Evolutionary conservation across 2,113 vertebrate genomes (phyloP), one percentile per base, ranked within the genome.

Genomic region (Anoplopoma fimbria): DNA sequence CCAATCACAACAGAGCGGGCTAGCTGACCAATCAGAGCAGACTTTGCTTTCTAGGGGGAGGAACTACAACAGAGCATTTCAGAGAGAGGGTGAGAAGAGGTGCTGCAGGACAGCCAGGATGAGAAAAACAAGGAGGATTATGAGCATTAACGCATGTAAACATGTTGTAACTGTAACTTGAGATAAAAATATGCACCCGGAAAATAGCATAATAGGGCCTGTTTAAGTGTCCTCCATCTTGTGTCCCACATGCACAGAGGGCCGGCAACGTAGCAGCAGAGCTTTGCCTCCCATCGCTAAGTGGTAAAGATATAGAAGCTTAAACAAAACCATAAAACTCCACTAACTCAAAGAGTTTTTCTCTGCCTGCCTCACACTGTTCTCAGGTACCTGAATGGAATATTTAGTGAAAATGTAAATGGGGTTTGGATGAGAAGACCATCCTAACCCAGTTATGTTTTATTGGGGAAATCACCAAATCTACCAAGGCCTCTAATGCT

Each of bases 381-480:
- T 82, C 82, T 61, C 7, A 1, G 42, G 25, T 69, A 75, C 63
- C 86, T 81, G 79, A 78, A 82, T 84, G 74, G 63, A 86, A 91
- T 81, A 84, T 88, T 90, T 60, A 86, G 71, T 68, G 40, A 15
- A 81, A 86, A 82, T 82, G 75, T 75, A 88, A 90, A 89, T 69
- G 57, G 1, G 67, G 34, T 47, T 58, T 49, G 8, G 61, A 80
- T 88, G 92, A 92, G 83, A 91, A 91, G 89, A 79, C 63, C 87
- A 70, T 81, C 61, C 19, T 75, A 61, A 85, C 85, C 87, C 51
- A 57, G 77, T 21, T 75, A 51, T 34, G 79, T 89, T 91, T 91
- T 89, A 91, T 88, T 49, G 83, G 82, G 69, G 85, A 93, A 86
- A 88, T 85, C 49, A 81, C 78, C 87, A 80, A 85, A 86, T 84